A percentile compares a stretch with the other conserved stretches of the same genome.
These are phyloP conservation scores for Chauna torquata DNA, from an alignment of 2,113 vertebrate species.

Conservation along the genomic window DNA sequence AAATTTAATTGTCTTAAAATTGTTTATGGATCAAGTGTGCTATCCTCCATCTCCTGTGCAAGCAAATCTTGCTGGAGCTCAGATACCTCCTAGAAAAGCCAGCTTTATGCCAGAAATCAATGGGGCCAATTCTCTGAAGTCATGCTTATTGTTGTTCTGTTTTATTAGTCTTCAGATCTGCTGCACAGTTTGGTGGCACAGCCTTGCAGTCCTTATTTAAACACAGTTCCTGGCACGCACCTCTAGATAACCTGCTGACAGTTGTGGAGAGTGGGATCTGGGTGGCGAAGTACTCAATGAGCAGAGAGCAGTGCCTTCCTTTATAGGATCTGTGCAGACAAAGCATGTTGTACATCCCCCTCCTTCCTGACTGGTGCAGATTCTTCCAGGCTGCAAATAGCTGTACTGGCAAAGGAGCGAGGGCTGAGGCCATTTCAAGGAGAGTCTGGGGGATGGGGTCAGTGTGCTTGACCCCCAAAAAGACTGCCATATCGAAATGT, in stretches of 20 bases:
- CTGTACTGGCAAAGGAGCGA: not conserved
- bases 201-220: not conserved
- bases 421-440: not conserved
- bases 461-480: not conserved
- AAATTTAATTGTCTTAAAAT: not conserved
- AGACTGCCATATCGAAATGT: too few species aligned
- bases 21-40: not conserved
- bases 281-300: not conserved
- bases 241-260: not conserved
- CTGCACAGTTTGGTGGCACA: not conserved
- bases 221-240: rapidly evolving
- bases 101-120: not conserved
- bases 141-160: not conserved
- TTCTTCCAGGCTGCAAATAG: not conserved
- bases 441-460: not conserved
- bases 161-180: not conserved
- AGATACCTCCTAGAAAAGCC: not conserved
- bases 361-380: not conserved
- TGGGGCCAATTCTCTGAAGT: not conserved
- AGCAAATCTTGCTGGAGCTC: not conserved
- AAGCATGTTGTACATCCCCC: not conserved
- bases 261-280: not conserved
- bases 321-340: not conserved
- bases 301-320: not conserved
- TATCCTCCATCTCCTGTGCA: not conserved